phyloP scores from a whole-genome alignment of 2,888 invertebrate species.

The Aspidiotus destructor region DNA sequence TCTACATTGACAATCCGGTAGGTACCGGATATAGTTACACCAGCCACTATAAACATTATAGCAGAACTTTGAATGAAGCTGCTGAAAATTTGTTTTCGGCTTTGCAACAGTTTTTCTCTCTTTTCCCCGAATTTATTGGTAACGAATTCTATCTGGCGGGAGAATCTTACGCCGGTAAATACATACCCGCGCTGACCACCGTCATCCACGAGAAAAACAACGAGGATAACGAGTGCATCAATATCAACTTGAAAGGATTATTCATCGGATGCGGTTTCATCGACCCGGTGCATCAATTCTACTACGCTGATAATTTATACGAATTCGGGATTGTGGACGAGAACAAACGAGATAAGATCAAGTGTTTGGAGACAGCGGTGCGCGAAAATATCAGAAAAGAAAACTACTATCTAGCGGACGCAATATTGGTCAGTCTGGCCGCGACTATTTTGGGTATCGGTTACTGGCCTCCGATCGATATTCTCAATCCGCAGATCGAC shows the following conservation, averaged over 20 bases:
- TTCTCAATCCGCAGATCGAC: slow-evolving; percentile 38
- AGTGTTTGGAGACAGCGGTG: slow-evolving; percentile 51
- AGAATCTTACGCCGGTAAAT: slow-evolving; percentile 79
- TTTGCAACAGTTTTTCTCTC: slow-evolving; percentile 67
- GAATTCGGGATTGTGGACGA: slow-evolving; percentile 52
- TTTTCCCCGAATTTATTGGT: slow-evolving; percentile 64
- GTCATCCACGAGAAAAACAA: slow-evolving; percentile 48
- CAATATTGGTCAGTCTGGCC: slow-evolving; percentile 46
- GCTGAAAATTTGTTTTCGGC: slow-evolving; percentile 68
- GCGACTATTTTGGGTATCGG: neutral
- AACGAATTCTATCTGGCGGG: slow-evolving; percentile 79
- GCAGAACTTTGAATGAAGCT: slow-evolving; percentile 66
- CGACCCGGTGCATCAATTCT: slow-evolving; percentile 65
- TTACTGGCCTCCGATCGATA: neutral
- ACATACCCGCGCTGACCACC: slow-evolving; percentile 65
- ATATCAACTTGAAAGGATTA: slow-evolving; percentile 61
- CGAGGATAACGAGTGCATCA: slow-evolving; percentile 44
- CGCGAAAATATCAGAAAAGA: slow-evolving; percentile 52
- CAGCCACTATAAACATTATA: slow-evolving; percentile 62
- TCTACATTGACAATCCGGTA: slow-evolving; percentile 89
- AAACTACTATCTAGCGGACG: slow-evolving; percentile 59
- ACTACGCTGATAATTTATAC: slow-evolving; percentile 69
- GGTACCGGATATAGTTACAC: slow-evolving; percentile 90
- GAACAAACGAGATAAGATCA: slow-evolving; percentile 52
- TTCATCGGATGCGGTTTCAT: slow-evolving; percentile 71